These are phyloP conservation scores for Euthynnus affinis DNA, from an alignment of 2,797 vertebrate species.

Conservation along the genomic window DNA sequence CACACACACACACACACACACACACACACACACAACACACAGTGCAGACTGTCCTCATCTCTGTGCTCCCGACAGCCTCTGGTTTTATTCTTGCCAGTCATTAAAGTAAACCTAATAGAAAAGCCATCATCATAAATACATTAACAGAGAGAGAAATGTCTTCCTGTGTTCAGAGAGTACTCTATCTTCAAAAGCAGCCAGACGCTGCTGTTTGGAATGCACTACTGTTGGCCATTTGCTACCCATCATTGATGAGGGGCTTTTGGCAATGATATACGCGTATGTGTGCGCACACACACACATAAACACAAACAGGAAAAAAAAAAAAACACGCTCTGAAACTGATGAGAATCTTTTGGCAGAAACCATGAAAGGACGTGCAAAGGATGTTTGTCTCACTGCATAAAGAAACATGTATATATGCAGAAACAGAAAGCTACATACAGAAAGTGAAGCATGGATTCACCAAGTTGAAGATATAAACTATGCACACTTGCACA, in stretches of 20 bases:
- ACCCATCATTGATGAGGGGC: constrained; percentile 80
- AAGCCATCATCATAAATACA: constrained; percentile 84
- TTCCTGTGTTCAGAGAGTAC: constrained; percentile 77
- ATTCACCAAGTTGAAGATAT: constrained; percentile 57
- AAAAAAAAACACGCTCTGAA: constrained; percentile 33
- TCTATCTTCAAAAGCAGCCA: constrained; percentile 81
- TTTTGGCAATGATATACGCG: constrained; percentile 78
- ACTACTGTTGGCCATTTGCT: constrained; percentile 79
- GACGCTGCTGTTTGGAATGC: constrained; percentile 79
- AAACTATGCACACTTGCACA: constrained; percentile 54
- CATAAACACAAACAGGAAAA: neutral
- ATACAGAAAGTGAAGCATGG: constrained; percentile 29
- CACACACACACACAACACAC: constrained; percentile 21
- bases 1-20: constrained; percentile 16
- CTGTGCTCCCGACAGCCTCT: constrained; percentile 66
- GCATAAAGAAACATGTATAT: constrained; percentile 40
- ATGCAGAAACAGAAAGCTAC: constrained; percentile 26
- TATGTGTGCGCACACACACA: constrained; percentile 29
- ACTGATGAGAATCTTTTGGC: constrained; percentile 46
- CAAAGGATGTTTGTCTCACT: constrained; percentile 61
- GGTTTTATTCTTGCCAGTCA: constrained; percentile 77
- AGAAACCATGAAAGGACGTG: constrained; percentile 64
- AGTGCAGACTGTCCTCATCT: constrained; percentile 41
- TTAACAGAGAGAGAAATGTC: constrained; percentile 82
- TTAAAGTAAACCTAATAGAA: constrained; percentile 84